Base-by-base conservation (phyloP, 2,888 invertebrate species). In the Meiosimyza decipiens region DNA sequence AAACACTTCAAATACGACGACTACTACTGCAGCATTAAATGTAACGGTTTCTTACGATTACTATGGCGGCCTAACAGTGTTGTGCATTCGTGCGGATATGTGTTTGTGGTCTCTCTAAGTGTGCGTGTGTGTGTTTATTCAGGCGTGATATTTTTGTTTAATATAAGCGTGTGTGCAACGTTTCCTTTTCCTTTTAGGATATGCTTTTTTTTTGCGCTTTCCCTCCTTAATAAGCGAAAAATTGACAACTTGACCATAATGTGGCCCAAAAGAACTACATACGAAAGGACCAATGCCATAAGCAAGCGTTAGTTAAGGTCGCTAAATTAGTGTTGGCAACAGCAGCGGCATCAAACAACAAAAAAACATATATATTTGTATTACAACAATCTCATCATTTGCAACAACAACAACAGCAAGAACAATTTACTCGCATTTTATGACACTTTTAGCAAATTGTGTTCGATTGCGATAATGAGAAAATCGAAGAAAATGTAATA, bases 371-470 rank as follows among this genome's bases (percentile, higher is more conserved):
- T 3, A 40, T 40, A 7, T 22, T n/a, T n/a, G 4, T 40, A 40
- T 22, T 16, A 65, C 65, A 51, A 52, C 51, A 65, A 47, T n/a
- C 47, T 11, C 11, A 63, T 16, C 49, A 13, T 9, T 59, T 12
- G 47, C 49, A 49, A 49, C 47, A 63, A 28, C 49, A 9, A 63
- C 49, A 63, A 63, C 13, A 47, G n/a, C 63, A 63, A 63, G 13
- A 40, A 63, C 15, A 63, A 63, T 16, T 16, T n/a, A 11, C n/a
- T 16, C 28, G 74, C 49, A 73, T 78, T 81, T 82, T 82, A 82
- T 73, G 81, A 77, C 77, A 78, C 72, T 79, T 80, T 81, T 76
- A 78, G 77, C 78, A 79, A 82, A 80, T 80, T 78, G 76, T 75
- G 76, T 57, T 40, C 60, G 60, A 69, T 18, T 15, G 66, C 55